Evolutionary conservation across 1,140 invertebrate genomes (phyloP).

Genomic region (Leptopilina clavipes): DNA sequence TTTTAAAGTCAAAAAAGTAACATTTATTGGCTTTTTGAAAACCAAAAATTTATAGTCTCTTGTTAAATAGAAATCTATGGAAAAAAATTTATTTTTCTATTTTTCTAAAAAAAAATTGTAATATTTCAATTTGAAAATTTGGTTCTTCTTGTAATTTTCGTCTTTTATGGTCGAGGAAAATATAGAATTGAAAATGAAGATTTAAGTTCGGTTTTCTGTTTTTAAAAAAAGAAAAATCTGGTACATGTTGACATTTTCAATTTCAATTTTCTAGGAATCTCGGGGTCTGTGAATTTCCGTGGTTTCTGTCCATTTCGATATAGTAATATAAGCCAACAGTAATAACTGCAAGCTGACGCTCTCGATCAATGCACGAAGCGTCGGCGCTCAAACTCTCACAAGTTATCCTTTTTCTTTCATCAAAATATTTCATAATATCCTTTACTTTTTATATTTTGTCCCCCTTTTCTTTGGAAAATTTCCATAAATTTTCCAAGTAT

Average conservation of each 20-base stretch:
- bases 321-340: conserved; percentile 52
- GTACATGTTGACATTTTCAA: conserved; percentile 47
- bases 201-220: neutral
- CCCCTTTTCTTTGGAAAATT: neutral
- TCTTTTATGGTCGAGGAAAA: no score
- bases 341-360: conserved; percentile 74
- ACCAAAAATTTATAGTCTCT: no score
- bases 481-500: no score
- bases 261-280: conserved; percentile 50
- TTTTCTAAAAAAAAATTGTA: no score
- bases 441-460: neutral
- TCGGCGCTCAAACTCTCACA: conserved; percentile 58
- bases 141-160: no score
- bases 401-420: conserved; percentile 5
- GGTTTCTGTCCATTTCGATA: conserved; percentile 51
- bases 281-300: conserved; percentile 45
- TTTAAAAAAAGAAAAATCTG: neutral
- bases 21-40: no score
- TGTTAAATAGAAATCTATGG: no score
- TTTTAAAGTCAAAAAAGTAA: neutral
- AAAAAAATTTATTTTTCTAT: no score
- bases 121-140: no score
- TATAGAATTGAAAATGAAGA: no score
- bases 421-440: neutral
- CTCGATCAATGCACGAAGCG: conserved; percentile 68